Percentiles rank a stretch among this genome's conserved stretches.
Evolutionary conservation across 2,113 vertebrate genomes (phyloP).

Genomic region (Fukomys damarensis): DNA sequence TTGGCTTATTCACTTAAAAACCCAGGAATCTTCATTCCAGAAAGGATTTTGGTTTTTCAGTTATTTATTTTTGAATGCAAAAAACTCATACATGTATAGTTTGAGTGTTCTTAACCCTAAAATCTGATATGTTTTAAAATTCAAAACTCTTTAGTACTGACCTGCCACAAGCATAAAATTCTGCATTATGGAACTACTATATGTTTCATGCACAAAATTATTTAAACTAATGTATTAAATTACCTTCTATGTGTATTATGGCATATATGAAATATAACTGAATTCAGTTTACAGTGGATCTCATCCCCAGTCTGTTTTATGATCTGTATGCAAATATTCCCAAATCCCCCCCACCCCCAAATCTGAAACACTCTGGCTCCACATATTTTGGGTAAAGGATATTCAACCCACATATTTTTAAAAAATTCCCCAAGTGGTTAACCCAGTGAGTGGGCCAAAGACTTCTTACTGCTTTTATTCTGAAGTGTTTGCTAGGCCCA

Average conservation of each 20-base stretch:
- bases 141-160: not conserved
- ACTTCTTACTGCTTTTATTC: not conserved
- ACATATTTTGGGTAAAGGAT: not conserved
- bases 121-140: not conserved
- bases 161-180: not conserved
- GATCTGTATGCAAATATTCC: not conserved
- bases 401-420: not conserved
- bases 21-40: not conserved
- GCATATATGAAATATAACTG: not conserved
- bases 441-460: not conserved
- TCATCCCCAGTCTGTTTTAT: not conserved
- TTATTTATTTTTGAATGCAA: not conserved
- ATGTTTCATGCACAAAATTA: not conserved
- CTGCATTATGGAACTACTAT: not conserved
- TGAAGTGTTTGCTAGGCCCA: not conserved
- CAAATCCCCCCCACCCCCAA: too few species aligned
- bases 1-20: slow-evolving; percentile 45
- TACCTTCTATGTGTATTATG: not conserved
- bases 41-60: slow-evolving; percentile 1
- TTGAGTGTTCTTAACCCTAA: not conserved
- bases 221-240: not conserved
- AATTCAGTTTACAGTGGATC: not conserved
- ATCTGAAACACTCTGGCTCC: not conserved
- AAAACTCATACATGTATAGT: not conserved
- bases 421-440: not conserved